phyloP scores from a whole-genome alignment of 2,888 invertebrate species.

The Lycocerus yunnanus region DNA sequence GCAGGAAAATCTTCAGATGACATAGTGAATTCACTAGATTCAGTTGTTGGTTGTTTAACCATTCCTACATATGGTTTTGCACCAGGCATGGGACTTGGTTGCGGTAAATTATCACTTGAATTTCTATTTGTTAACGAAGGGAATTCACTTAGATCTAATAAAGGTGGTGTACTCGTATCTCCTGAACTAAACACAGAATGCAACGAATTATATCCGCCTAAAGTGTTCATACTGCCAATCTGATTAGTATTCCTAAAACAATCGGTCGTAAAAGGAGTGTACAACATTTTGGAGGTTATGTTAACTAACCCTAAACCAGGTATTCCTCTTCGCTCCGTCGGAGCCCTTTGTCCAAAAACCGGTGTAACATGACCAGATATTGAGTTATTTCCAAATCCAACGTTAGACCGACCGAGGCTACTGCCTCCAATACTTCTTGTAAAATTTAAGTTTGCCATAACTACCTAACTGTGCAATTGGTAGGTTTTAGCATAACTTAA shows the following conservation, averaged over 20 bases:
- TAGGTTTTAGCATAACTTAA: constrained; percentile 53
- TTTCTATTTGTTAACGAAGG: constrained; percentile 88
- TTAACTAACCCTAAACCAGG: constrained; percentile 53
- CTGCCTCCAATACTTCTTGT: constrained; percentile 87
- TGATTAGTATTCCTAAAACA: constrained; percentile 61
- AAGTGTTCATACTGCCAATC: constrained; percentile 65
- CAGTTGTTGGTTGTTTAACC: constrained; percentile 93
- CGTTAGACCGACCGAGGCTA: constrained; percentile 68
- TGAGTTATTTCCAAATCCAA: constrained; percentile 68
- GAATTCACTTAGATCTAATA: constrained; percentile 90
- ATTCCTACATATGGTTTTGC: constrained; percentile 95
- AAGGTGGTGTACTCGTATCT: constrained; percentile 71
- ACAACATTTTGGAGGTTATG: constrained; percentile 14
- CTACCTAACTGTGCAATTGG: constrained; percentile 56
- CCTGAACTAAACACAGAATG: constrained; percentile 81
- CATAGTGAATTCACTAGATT: constrained; percentile 95
- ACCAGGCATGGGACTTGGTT: constrained; percentile 83
- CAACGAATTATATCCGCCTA: constrained; percentile 66
- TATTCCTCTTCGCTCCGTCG: constrained; percentile 74
- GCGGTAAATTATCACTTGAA: constrained; percentile 76
- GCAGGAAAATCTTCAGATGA: constrained; percentile 99
- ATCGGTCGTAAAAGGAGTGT: neutral
- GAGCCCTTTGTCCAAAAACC: constrained; percentile 80
- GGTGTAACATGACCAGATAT: constrained; percentile 79
- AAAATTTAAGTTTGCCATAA: constrained; percentile 94